Conservation (phyloP, 37 sponge, comb jelly and placozoan species). For the Petrosia ficiformis region DNA sequence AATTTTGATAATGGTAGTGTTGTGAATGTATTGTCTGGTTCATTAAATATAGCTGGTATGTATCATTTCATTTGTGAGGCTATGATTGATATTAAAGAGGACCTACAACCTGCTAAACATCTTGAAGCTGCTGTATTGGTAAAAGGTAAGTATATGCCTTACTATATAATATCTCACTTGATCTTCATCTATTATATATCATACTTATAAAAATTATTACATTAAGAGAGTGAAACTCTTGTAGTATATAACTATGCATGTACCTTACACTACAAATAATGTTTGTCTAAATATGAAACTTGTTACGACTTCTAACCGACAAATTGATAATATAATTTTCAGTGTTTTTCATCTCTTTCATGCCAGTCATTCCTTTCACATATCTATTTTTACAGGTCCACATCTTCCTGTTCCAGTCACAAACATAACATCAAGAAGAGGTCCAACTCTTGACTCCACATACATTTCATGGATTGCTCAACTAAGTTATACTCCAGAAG, state of each 20-base stretch:
- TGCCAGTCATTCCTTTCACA: too few relatives aligned
- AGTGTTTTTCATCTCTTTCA: too few relatives aligned
- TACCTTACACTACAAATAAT: too few relatives aligned
- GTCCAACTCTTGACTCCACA: background rate
- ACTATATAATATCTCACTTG: too few relatives aligned
- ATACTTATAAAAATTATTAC: too few relatives aligned
- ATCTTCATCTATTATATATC: too few relatives aligned
- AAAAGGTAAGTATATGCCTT: constrained; percentile 3
- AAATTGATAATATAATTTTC: too few relatives aligned
- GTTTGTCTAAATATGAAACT: too few relatives aligned
- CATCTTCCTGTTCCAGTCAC: background rate
- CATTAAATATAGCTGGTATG: background rate
- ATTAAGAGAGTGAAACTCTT: too few relatives aligned
- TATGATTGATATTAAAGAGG: background rate
- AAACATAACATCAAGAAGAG: background rate
- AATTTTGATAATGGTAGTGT: background rate
- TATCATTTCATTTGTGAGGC: background rate
- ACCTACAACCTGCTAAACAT: background rate
- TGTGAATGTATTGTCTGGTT: background rate
- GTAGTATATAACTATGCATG: too few relatives aligned
- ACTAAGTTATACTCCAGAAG: background rate
- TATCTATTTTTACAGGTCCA: background rate
- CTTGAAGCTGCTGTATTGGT: background rate
- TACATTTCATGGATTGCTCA: background rate
- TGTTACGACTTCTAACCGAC: too few relatives aligned